Conservation (phyloP, 2,113 vertebrate species). For the Heteronetta atricapilla region DNA sequence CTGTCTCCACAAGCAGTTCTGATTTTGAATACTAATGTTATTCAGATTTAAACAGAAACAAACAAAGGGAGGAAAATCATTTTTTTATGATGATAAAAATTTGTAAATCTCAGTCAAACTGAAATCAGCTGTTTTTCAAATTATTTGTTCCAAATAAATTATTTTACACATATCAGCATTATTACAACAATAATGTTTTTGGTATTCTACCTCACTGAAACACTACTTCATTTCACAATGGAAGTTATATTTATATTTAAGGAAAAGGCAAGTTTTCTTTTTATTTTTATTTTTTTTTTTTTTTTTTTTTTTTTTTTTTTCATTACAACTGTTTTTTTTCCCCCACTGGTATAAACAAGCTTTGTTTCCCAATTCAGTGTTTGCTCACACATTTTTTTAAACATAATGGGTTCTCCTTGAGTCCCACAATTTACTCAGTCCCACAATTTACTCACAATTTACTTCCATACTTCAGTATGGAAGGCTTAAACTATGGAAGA, state of each 20-base stretch:
- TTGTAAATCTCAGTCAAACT: neutral
- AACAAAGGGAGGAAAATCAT: neutral
- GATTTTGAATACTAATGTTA: neutral
- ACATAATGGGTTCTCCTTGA: fast-evolving
- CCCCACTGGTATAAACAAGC: neutral
- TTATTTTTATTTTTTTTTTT: neutral
- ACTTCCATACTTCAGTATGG: too few relatives aligned
- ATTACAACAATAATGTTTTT: neutral
- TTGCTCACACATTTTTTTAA: neutral
- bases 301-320: neutral
- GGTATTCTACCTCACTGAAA: neutral
- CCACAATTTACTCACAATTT: too few relatives aligned
- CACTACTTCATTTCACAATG: neutral
- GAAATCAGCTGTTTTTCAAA: neutral
- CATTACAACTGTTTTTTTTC: neutral
- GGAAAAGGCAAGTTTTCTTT: neutral
- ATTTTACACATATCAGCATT: neutral
- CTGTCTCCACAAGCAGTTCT: neutral
- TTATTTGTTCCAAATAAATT: neutral
- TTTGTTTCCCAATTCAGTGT: neutral
- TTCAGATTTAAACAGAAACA: neutral
- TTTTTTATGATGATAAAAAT: neutral
- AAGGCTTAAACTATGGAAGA: neutral
- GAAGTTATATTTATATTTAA: neutral
- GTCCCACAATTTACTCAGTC: too few relatives aligned